These are phyloP conservation scores for Podarcis cretensis DNA, from an alignment of 2,113 vertebrate genomes.

Conservation along the genomic window DNA sequence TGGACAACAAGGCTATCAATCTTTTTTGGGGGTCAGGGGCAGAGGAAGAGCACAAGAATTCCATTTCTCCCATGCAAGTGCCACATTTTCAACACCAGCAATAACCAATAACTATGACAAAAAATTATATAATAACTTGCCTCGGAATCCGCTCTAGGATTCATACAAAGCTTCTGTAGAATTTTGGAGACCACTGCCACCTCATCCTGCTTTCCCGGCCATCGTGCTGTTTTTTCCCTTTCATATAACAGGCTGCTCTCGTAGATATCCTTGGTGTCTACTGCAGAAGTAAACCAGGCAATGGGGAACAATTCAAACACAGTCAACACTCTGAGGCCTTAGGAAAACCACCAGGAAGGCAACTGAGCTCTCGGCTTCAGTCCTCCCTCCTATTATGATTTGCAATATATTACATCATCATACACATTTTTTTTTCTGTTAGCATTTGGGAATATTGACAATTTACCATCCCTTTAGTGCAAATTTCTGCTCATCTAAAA, in stretches of 20 bases:
- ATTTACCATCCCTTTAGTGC: too few species aligned
- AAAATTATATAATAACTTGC: conserved; percentile 39
- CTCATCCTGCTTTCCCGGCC: conserved; percentile 8
- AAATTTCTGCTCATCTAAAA: too few species aligned
- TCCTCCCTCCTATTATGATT: too few species aligned
- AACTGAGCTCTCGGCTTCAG: too few species aligned
- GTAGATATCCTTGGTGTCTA: conserved; percentile 13
- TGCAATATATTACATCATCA: too few species aligned
- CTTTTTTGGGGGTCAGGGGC: too few species aligned
- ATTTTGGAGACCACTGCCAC: neutral
- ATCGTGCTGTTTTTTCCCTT: conserved; percentile 29
- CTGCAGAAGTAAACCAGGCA: conserved; percentile 31
- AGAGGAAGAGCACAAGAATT: too few species aligned
- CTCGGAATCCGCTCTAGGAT: conserved; percentile 58
- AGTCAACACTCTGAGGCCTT: neutral
- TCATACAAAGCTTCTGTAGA: conserved; percentile 66
- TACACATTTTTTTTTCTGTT: too few species aligned
- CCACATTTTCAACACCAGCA: too few species aligned
- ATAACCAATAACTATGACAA: neutral
- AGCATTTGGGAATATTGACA: too few species aligned
- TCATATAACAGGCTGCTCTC: conserved; percentile 63
- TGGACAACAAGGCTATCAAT: too few species aligned
- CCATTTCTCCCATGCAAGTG: too few species aligned
- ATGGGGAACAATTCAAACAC: neutral
- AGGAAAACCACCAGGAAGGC: neutral